Evolutionary conservation across 1,140 invertebrate genomes (phyloP), one percentile per base, ranked within the genome.

Genomic region (Anastrepha obliqua): DNA sequence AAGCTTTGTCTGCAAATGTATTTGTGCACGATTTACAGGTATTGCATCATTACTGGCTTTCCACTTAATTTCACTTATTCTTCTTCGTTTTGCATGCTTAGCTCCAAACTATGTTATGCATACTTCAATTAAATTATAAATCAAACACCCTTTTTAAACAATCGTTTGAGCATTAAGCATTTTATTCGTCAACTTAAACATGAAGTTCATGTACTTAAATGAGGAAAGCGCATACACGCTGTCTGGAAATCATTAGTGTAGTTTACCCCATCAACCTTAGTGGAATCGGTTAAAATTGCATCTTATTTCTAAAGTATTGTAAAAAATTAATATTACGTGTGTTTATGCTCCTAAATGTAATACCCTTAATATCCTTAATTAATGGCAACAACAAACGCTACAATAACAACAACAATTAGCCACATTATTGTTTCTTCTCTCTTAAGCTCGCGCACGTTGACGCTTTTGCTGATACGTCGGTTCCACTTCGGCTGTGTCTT

Each of bases 191-290:
- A 81, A 81, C 47, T 81, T 81, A 81, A 55, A 81, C n/a, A 81
- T 55, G 47, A 15, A 55, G 74, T 81, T 81, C 29, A 29, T 13
- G 44, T 3, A 58, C 47, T 81, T 81, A 81, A 81, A 55, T 81
- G 55, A 55, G 47, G 51, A 29, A 6, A 81, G 17, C 74, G 20
- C 17, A 55, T 20, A 3, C 15, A 55, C 47, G 51, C 44, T 55
- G n/a, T 81, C n/a, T 58, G 74, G 74, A 17, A 81, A 81, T 81
- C 20, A 81, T 81, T 81, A 81, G 74, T 81, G n/a, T 81, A 81
- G 44, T 44, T 81, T 81, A 81, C 2, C 74, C 74, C 74, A 47
- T 81, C 47, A 81, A 55, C 74, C 74, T 55, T 81, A n/a, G 47
- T 55, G 44, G 74, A 55, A 55, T 81, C 8, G 47, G 74, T 81